A percentile compares a stretch with the other conserved stretches of the same genome.
Conservation (phyloP, 2,888 invertebrate genomes). For the Entomobrya multifasciata region DNA sequence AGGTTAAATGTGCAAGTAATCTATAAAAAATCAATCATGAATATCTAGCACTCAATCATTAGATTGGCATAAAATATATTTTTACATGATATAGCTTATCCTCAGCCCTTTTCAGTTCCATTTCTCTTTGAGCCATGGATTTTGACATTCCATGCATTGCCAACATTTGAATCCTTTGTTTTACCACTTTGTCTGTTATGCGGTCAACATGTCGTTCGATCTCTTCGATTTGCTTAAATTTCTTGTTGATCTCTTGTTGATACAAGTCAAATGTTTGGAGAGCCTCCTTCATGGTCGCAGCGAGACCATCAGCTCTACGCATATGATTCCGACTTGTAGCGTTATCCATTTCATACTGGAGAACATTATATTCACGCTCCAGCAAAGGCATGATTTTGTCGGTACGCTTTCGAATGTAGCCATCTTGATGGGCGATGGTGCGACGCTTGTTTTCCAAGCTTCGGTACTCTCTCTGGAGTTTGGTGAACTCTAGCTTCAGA, state of each 20-base stretch:
- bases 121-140: constrained; percentile 55
- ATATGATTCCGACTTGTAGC: constrained; percentile 40
- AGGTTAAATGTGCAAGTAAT: constrained; percentile 65
- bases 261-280: constrained; percentile 67
- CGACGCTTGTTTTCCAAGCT: constrained; percentile 48
- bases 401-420: background rate
- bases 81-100: constrained; percentile 76
- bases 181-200: constrained; percentile 72
- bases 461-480: constrained; percentile 55
- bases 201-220: constrained; percentile 76
- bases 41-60: too few species aligned
- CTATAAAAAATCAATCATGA: constrained; percentile 22
- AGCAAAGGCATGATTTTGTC: constrained; percentile 80
- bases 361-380: constrained; percentile 85
- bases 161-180: constrained; percentile 73
- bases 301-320: constrained; percentile 43
- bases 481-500: constrained; percentile 32
- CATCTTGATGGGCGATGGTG: constrained; percentile 45
- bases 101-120: constrained; percentile 64
- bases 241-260: constrained; percentile 65
- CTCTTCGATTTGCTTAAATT: constrained; percentile 73
- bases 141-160: constrained; percentile 68
- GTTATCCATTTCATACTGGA: constrained; percentile 81
- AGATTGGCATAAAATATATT: background rate
- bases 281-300: constrained; percentile 58